Evolutionary conservation across 2,797 vertebrate genomes (phyloP).

Genomic region (Mareca penelope): DNA sequence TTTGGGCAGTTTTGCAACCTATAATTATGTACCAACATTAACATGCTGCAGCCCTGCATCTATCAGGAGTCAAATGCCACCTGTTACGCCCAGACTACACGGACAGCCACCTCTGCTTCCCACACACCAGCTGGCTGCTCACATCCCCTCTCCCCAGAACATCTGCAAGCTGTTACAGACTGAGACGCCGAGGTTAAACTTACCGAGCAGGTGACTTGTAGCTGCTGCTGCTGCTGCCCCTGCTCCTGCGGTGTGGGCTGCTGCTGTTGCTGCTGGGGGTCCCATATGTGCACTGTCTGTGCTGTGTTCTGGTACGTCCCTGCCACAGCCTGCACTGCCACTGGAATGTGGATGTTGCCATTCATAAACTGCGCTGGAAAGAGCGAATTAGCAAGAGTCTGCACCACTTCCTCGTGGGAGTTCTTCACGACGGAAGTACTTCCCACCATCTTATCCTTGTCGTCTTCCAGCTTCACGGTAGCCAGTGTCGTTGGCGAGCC

Average conservation of each 20-base stretch:
- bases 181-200: slow-evolving; percentile 47
- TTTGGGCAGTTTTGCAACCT: not conserved
- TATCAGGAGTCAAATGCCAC: not conserved
- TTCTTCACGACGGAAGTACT: slow-evolving; percentile 85
- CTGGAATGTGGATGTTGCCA: slow-evolving; percentile 98
- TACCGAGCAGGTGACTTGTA: slow-evolving; percentile 87
- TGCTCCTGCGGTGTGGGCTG: slow-evolving; percentile 89
- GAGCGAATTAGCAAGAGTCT: slow-evolving; percentile 92
- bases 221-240: slow-evolving; percentile 84
- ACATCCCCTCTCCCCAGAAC: not conserved
- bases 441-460: slow-evolving; percentile 92
- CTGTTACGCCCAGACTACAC: not conserved
- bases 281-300: slow-evolving; percentile 97
- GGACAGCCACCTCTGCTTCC: not conserved
- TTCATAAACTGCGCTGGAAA: slow-evolving; percentile 98
- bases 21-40: not conserved
- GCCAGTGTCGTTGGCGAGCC: slow-evolving; percentile 85
- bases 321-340: slow-evolving; percentile 94
- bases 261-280: slow-evolving; percentile 91
- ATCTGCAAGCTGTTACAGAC: not conserved
- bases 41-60: not conserved
- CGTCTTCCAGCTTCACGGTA: slow-evolving; percentile 89
- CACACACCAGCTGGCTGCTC: not conserved
- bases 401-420: slow-evolving; percentile 94
- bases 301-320: slow-evolving; percentile 92